A percentile compares a stretch with the other conserved stretches of the same genome.
phyloP scores from a whole-genome alignment of 2,113 vertebrate species.

The Atractosteus spatula region DNA sequence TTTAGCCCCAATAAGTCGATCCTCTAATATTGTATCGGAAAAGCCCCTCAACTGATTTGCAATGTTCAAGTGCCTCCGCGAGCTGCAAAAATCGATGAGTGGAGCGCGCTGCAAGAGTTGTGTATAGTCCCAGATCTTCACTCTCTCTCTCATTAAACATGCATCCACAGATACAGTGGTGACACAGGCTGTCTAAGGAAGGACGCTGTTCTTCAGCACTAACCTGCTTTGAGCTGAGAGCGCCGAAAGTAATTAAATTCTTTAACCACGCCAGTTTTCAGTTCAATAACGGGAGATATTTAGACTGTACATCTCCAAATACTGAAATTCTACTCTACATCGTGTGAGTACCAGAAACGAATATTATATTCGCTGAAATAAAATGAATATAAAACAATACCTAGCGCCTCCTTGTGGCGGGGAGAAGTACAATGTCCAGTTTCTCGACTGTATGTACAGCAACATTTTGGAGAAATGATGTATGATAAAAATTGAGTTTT shows the following conservation, averaged over 20 bases:
- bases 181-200: conserved; percentile 10
- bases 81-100: conserved; percentile 1
- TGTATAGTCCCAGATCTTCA: not conserved
- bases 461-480: no score
- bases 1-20: conserved; percentile 11
- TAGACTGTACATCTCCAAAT: conserved; percentile 2
- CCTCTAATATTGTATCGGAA: conserved; percentile 12
- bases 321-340: conserved; percentile 1
- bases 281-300: not conserved
- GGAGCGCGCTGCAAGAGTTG: conserved; percentile 15
- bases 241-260: not conserved
- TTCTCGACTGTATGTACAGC: no score
- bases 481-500: no score
- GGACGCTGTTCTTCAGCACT: conserved; percentile 22
- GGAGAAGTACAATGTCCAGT: not conserved
- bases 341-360: conserved; percentile 6
- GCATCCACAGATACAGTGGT: conserved; percentile 1
- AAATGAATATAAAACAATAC: conserved; percentile 9
- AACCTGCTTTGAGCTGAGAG: not conserved
- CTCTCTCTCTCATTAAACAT: conserved; percentile 15
- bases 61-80: conserved; percentile 7
- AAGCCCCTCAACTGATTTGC: conserved; percentile 18
- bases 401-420: conserved; percentile 32
- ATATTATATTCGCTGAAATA: conserved; percentile 10
- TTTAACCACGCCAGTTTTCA: not conserved